Base-by-base conservation (phyloP, 2,113 vertebrate species). In the Podilymbus podiceps region DNA sequence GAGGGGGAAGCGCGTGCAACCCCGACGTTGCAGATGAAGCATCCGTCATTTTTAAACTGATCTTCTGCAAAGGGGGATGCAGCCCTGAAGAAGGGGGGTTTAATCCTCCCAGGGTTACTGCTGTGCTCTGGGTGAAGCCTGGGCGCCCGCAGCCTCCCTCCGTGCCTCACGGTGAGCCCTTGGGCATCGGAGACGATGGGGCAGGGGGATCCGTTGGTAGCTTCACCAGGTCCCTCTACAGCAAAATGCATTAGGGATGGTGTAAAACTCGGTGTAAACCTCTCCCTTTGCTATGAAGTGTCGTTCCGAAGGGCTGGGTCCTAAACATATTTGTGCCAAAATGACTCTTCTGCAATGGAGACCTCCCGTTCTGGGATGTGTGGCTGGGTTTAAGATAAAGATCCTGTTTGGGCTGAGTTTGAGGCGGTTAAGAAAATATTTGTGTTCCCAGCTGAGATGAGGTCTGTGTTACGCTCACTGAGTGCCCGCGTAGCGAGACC, bases 401-500 rank as follows among this genome's bases (percentile, higher is more conserved):
- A 69, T 50, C 71, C 62, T 68, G 28, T 78, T 88, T 0, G 1
- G 52, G 31, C 78, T 46, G 62, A 88, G 38, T 82, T 88, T 62
- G 82, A 85, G 78, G 42, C 3, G 2, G 38, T 85, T 95, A 88
- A 71, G 85, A 85, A 95, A 95, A 96, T 88, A 95, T 88, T 96
- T 94, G 86, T 88, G 86, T 89, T 94, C 91, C 68, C 4, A 5
- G 72, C 79, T n/a, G 76, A 72, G 91, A 80, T 24, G 68, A 85
- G 52, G 63, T 60, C 67, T 88, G 60, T 49, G 35, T 71, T 78
- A 27, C 0, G 9, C 11, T 73, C 59, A 49, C 53, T 5, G 9
- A 87, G 68, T 24, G 35, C 64, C 5, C 5, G 90, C 47, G 38
- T 9, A 67, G 47, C 4, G 11, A 92, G 63, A 52, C 13, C 60